Base-by-base conservation (phyloP, 2,113 vertebrate species). In the Podarcis raffonei region DNA sequence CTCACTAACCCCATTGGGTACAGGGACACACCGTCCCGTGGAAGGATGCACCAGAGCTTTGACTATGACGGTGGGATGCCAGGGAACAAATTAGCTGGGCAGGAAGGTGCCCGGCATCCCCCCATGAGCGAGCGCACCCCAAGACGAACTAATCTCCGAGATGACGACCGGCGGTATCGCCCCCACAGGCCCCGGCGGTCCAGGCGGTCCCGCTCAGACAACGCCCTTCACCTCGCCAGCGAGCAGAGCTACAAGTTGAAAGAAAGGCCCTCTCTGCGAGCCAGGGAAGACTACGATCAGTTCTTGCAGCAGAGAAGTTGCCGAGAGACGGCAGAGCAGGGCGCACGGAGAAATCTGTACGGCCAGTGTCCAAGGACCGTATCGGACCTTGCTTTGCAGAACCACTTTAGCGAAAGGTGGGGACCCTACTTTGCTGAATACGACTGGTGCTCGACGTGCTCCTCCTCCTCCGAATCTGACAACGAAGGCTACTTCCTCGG, bases 401-500 rank as follows among this genome's bases (percentile, higher is more conserved):
- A 99, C 91, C 98, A 98, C 18, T 97, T 98, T 9, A 97, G 97
- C 0, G 96, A 98, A 89, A 97, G 98, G 0, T 98, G 97, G 98
- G 97, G 98, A 90, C 97, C 98, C 57, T 98, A 98, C 93, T 97
- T 97, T 12, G 96, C 98, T 2, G 98, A 98, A 11, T 98, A 99
- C 25, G 99, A 99, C 91, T 99, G 98, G 98, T 99, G 99, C 92
- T 99, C 99, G 27, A 99, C 99, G 66, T 99, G 99, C 95, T 99
- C 99, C 7, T 99, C 99, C 4, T 99, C 99, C 3, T 99, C 99
- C 0, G 99, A 99, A 91, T 99, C 99, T 0, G 99, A 99, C 96
- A 99, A 99, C 5, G 99, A 99, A 95, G 99, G 99, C 68, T 99
- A 99, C 94, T 99, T 99, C 96, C 96, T 99, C 1, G 99, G 99